Conservation (phyloP, 2,797 vertebrate species). For the Bradypus variegatus region DNA sequence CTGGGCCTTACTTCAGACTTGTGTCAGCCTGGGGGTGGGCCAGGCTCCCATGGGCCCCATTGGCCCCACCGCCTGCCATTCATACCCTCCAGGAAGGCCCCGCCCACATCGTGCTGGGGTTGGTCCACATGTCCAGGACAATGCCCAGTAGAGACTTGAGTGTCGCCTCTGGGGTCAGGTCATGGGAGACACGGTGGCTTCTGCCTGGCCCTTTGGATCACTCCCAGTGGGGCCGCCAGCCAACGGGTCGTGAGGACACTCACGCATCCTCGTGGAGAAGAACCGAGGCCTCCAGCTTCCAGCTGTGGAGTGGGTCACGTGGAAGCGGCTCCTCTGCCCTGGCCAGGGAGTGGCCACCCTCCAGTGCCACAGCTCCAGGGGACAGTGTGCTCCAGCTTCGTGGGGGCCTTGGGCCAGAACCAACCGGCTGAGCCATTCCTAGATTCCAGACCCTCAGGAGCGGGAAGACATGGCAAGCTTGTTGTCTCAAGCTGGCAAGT, state of each 20-base stretch:
- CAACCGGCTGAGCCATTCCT: fast-evolving
- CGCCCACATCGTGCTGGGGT: neutral
- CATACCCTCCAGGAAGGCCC: fast-evolving
- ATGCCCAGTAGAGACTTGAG: fast-evolving
- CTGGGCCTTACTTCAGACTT: neutral
- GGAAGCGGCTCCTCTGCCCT: neutral
- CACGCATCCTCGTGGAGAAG: fast-evolving
- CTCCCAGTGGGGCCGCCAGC: fast-evolving
- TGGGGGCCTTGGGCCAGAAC: neutral
- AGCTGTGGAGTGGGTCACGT: fast-evolving
- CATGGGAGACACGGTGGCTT: too few relatives aligned
- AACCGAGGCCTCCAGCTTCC: fast-evolving
- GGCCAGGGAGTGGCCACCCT: too few relatives aligned
- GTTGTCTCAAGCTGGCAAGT: fast-evolving
- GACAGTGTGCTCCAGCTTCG: neutral
- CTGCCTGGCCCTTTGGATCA: neutral
- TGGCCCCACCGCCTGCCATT: too few relatives aligned
- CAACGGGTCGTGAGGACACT: fast-evolving
- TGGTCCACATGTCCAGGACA: neutral
- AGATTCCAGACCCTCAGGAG: neutral
- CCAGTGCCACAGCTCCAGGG: fast-evolving
- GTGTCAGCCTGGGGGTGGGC: neutral
- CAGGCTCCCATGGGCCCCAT: fast-evolving
- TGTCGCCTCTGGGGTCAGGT: too few relatives aligned
- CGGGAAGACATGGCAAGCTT: fast-evolving